Evolutionary conservation across 2,888 invertebrate species (phyloP).

Genomic region (Mantis religiosa): DNA sequence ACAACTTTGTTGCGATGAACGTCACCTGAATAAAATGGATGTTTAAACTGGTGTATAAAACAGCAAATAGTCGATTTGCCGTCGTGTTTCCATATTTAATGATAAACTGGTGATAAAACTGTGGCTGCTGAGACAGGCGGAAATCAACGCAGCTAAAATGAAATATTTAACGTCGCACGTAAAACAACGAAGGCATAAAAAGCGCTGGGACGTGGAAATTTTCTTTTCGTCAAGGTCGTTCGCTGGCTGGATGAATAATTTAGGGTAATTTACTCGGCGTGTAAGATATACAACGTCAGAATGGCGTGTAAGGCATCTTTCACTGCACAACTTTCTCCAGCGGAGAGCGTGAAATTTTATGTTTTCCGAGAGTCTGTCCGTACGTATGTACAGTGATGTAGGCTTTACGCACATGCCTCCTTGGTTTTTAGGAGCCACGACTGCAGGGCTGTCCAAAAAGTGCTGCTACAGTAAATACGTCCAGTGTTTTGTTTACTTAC

Average conservation of each 20-base stretch:
- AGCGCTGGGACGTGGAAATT: neutral
- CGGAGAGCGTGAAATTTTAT: slow-evolving; percentile 1
- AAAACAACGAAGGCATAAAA: neutral
- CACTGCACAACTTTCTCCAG: neutral
- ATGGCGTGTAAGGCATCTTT: neutral
- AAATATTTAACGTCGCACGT: slow-evolving; percentile 1
- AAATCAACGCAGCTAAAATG: neutral
- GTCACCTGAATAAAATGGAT: no score
- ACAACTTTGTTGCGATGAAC: no score
- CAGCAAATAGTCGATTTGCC: neutral
- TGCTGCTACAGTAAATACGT: no score
- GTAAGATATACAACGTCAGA: neutral
- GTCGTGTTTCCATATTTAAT: neutral
- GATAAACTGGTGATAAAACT: neutral
- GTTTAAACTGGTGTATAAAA: neutral
- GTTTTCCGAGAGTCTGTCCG: neutral
- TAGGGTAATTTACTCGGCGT: slow-evolving; percentile 8
- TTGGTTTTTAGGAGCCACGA: neutral
- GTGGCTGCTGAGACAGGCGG: neutral
- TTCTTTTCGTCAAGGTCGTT: neutral
- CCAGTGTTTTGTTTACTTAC: no score
- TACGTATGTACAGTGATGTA: neutral
- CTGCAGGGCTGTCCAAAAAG: neutral
- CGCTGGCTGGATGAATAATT: slow-evolving; percentile 3
- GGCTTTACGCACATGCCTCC: neutral